These are phyloP conservation scores for Leptopilina clavipes DNA, from an alignment of 1,140 invertebrate species.

Conservation along the genomic window DNA sequence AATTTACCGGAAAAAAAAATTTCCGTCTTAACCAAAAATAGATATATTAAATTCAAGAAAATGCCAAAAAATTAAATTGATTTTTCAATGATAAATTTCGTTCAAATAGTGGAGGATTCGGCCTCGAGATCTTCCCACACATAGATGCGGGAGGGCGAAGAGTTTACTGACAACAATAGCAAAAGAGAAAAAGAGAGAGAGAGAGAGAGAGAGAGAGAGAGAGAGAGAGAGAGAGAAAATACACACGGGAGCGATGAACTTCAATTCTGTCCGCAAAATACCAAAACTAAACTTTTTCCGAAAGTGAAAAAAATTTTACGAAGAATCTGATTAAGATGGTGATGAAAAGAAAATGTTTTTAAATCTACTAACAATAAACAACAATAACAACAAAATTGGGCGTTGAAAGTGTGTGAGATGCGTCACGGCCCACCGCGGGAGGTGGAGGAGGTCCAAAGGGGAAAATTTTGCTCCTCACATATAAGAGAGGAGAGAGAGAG, in stretches of 20 bases:
- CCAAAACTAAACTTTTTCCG: neutral
- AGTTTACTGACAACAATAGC: conserved; percentile 60
- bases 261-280: conserved; percentile 49
- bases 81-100: neutral
- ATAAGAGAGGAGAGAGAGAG: neutral
- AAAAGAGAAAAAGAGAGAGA: conserved; percentile 39
- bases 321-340: too few relatives aligned
- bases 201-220: conserved; percentile 51
- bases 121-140: conserved; percentile 49
- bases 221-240: too few relatives aligned
- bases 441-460: neutral
- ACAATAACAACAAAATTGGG: too few relatives aligned
- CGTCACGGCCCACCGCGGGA: neutral
- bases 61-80: too few relatives aligned
- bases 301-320: neutral
- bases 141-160: conserved; percentile 51
- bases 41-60: too few relatives aligned
- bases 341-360: too few relatives aligned
- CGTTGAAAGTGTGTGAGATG: neutral
- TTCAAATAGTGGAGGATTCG: neutral
- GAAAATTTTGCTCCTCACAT: neutral
- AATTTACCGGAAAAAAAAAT: too few relatives aligned
- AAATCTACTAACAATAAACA: too few relatives aligned
- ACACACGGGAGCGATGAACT: conserved; percentile 71
- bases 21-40: too few relatives aligned